Evolutionary conservation across 1,140 invertebrate species (phyloP), one percentile per base, ranked within the genome.

Genomic region (Pachypeltis micranthus): DNA sequence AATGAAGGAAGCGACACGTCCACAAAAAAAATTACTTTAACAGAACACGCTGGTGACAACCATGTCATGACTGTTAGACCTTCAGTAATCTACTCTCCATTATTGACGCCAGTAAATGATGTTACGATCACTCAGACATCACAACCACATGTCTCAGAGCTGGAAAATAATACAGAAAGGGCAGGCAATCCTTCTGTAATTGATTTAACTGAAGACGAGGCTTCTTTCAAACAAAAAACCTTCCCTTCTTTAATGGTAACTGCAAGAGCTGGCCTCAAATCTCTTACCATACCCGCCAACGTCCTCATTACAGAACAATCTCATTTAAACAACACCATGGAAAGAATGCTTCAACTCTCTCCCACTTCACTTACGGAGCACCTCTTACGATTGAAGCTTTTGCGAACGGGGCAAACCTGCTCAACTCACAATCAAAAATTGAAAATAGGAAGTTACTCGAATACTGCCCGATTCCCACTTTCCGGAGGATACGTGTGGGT

Each of bases 401-500:
- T 93, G 1, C 78, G 83, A 16, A 83, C 86, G 0, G 86, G 90
- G 70, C 90, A 92, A 71, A 81, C 79, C 70, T 91, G 88, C 70
- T 73, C 75, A 0, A 72, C 82, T 61, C 88, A 90, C 72, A 70
- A 68, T 23, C 71, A 61, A 16, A 86, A 85, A 65, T 74, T 89
- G 0, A 90, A 90, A 72, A 72, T 91, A 78, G 85, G 85, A 31
- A 89, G 90, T 81, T 91, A 90, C 70, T 90, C 86, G 4, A 88
- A 92, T 72, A 83, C 83, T 1, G 80, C 83, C 1, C 90, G 89
- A 66, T 90, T 91, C 71, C 88, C 88, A 0, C 88, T 85, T 72
- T 90, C 87, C 1, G 90, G 88, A 16, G 90, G 90, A 19, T 93
- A 92, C 70, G 88, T 93, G 0, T 93, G 90, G 90, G 89, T 92